Evolutionary conservation across 2,888 invertebrate species (phyloP).

Genomic region (Tachystola acroxantha): DNA sequence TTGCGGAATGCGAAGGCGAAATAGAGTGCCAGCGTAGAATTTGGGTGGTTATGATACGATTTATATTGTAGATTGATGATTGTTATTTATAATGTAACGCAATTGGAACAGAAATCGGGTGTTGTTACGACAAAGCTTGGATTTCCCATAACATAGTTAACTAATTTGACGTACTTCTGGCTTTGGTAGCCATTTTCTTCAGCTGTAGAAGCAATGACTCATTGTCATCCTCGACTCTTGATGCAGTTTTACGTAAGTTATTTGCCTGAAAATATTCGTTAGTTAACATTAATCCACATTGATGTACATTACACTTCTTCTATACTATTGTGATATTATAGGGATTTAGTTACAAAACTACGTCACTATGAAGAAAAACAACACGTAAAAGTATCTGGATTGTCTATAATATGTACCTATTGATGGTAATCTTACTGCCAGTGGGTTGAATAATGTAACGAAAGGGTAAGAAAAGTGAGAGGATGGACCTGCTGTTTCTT

Average conservation of each 20-base stretch:
- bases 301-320: slow-evolving; percentile 6
- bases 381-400: slow-evolving; percentile 20
- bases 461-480: slow-evolving; percentile 53
- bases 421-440: slow-evolving; percentile 68
- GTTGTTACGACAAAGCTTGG: slow-evolving; percentile 18
- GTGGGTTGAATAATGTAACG: slow-evolving; percentile 64
- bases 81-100: slow-evolving; percentile 19
- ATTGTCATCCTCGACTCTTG: slow-evolving; percentile 97
- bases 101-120: slow-evolving; percentile 6
- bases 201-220: slow-evolving; percentile 96
- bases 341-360: slow-evolving; percentile 31
- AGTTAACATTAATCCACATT: slow-evolving; percentile 40
- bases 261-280: slow-evolving; percentile 85
- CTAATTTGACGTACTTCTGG: slow-evolving; percentile 83
- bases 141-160: slow-evolving; percentile 55
- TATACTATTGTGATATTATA: slow-evolving; percentile 25
- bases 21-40: slow-evolving; percentile 25
- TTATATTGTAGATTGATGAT: slow-evolving; percentile 13
- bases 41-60: slow-evolving; percentile 27
- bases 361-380: slow-evolving; percentile 31
- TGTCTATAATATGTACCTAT: slow-evolving; percentile 58
- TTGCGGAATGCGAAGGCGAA: slow-evolving; percentile 29
- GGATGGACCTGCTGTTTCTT: slow-evolving; percentile 33
- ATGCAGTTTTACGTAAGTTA: slow-evolving; percentile 92
- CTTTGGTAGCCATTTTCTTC: slow-evolving; percentile 95